Evolutionary conservation across 2,888 invertebrate genomes (phyloP).

Genomic region (Neria commutata): DNA sequence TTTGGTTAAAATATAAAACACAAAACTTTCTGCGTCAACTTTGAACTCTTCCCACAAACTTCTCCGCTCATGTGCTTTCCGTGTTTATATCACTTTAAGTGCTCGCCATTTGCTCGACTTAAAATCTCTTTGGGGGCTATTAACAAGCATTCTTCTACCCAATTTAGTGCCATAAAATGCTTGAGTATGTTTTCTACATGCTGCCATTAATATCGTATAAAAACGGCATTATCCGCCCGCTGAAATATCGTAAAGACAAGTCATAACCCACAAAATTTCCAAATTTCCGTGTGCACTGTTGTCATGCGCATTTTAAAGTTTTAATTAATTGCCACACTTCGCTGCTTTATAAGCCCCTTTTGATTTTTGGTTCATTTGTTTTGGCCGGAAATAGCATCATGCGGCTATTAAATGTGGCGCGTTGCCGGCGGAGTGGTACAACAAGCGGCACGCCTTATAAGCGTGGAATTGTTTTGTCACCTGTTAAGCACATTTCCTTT

Average conservation of each 20-base stretch:
- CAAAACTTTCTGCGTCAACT: no score
- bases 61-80: no score
- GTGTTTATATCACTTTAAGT: no score
- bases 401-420: no score
- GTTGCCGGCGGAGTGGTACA: no score
- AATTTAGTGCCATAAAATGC: conserved; percentile 45
- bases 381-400: conserved; percentile 4
- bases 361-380: background rate
- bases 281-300: background rate
- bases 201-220: background rate
- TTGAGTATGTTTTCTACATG: background rate
- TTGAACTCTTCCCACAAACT: no score
- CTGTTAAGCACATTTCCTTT: conserved; percentile 52
- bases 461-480: conserved; percentile 52
- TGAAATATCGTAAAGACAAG: background rate
- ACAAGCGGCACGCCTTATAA: no score
- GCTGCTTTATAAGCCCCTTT: background rate
- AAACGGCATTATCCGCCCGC: background rate
- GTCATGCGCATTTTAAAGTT: background rate
- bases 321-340: background rate
- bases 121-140: background rate
- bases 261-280: no score
- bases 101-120: no score
- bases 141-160: conserved; percentile 9
- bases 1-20: no score